These are phyloP conservation scores for Porites lobata DNA, from an alignment of 92 coral and sea anemone genomes.

Conservation along the genomic window DNA sequence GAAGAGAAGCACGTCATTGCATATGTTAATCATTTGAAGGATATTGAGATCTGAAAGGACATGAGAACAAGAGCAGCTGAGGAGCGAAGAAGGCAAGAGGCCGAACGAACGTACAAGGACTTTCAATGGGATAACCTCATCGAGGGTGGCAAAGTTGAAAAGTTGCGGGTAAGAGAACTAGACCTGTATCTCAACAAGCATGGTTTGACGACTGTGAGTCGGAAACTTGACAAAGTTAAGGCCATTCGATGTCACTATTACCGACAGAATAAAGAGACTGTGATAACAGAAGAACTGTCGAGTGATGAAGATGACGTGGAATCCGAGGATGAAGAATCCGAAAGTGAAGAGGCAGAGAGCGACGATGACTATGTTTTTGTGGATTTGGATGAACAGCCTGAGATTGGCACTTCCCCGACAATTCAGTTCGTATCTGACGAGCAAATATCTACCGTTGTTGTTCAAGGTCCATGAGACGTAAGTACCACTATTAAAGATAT, in stretches of 20 bases:
- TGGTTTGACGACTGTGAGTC: too few species aligned
- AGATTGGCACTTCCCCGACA: constrained; percentile 12
- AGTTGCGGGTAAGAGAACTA: background rate
- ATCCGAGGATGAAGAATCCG: constrained; percentile 18
- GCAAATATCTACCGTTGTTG: background rate
- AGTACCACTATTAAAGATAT: background rate
- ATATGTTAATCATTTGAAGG: constrained; percentile 2
- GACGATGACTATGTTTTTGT: constrained; percentile 1
- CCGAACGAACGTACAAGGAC: constrained; percentile 15
- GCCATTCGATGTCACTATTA: too few species aligned
- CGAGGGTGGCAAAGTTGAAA: constrained; percentile 23
- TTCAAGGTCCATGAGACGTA: background rate
- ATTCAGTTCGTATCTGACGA: constrained; percentile 19
- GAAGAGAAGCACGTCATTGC: background rate
- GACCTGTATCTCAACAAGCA: background rate
- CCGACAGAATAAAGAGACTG: background rate
- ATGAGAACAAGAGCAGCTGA: constrained; percentile 6
- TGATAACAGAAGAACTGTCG: background rate
- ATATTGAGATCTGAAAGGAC: constrained; percentile 1
- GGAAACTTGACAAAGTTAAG: too few species aligned
- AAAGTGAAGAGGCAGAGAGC: constrained; percentile 5
- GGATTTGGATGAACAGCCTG: constrained; percentile 17
- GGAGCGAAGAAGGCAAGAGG: constrained; percentile 22
- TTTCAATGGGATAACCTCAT: background rate
- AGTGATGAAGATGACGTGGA: constrained; percentile 20